Base-by-base conservation (phyloP, 1,140 invertebrate species). In the Tetraneura akinire region DNA sequence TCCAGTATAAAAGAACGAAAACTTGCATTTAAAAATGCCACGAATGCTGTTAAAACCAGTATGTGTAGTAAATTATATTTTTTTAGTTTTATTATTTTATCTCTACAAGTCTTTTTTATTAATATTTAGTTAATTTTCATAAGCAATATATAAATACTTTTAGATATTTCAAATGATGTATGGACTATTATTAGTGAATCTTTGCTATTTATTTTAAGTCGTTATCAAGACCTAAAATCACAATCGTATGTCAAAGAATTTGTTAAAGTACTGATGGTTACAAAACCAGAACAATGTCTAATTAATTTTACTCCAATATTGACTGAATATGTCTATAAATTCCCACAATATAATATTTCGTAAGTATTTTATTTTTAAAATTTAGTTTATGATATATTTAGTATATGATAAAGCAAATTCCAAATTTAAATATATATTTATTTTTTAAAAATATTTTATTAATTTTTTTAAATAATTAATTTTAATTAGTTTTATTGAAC, bases 231-330 rank as follows among this genome's bases (percentile, higher is more conserved):
- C 16, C 3, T 78, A 29, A 78, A 45, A 62, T 78, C 74, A 47
- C 74, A 78, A n/a, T 62, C 55, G 13, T 78, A 78, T 62, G 37
- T 78, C 32, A 78, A 78, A 60, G 74, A 78, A 26, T 78, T 78
- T 62, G 21, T 78, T 1, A 62, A 78, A 62, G 37, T 26, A n/a
- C 11, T 78, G 8, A 29, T 78, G 37, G 37, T 45, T 0, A 47
- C 74, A 13, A 78, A 78, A 26, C 21, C 74, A 10, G 55, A 78
- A 62, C 13, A 37, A 18, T 78, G 74, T 21, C 9, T 78, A 14
- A 29, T 62, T 26, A 57, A 78, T 62, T 78, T 78, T 9, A 78
- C 74, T 60, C 74, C 74, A 4, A 42, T 78, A 47, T 78, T 78
- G 21, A 9, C 9, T 29, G 53, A 78, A 45, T 62, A 78, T 26